A percentile compares a stretch with the other conserved stretches of the same genome.
phyloP scores from a whole-genome alignment of 2,888 invertebrate species.

The Drosophila lutescens region DNA sequence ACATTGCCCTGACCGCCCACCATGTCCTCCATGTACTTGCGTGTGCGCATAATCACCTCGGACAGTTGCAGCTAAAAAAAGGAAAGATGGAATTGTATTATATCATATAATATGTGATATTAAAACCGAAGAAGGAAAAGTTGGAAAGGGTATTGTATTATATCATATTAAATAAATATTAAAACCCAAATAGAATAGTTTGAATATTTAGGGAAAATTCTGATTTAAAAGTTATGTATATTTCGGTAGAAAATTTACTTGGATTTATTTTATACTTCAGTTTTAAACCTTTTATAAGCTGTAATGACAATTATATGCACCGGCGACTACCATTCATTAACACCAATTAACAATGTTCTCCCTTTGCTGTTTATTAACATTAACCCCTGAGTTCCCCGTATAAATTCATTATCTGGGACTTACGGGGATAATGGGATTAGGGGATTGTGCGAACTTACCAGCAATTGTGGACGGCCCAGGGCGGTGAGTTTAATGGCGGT shows the following conservation, averaged over 20 bases:
- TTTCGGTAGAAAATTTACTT: too few relatives aligned
- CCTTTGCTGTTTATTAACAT: background rate
- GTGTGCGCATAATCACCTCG: slow-evolving; percentile 97
- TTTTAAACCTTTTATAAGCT: too few relatives aligned
- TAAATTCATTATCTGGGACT: background rate
- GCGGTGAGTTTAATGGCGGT: slow-evolving; percentile 99
- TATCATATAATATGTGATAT: too few relatives aligned
- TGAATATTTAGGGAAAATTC: too few relatives aligned
- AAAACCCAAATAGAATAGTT: too few relatives aligned
- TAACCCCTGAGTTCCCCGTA: background rate
- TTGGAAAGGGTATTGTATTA: too few relatives aligned
- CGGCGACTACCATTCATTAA: background rate
- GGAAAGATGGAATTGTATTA: too few relatives aligned
- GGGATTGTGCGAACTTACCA: slow-evolving; percentile 86
- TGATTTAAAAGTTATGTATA: too few relatives aligned
- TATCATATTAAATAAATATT: too few relatives aligned
- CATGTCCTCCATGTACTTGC: slow-evolving; percentile 96
- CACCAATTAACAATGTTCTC: background rate
- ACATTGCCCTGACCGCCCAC: slow-evolving; percentile 95
- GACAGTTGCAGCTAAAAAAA: slow-evolving; percentile 94
- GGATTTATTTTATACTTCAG: too few relatives aligned
- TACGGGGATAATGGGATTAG: background rate
- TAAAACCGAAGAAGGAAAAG: too few relatives aligned
- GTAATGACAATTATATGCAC: too few relatives aligned
- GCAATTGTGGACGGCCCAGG: slow-evolving; percentile 96